Base-by-base conservation (phyloP, 2,113 vertebrate species). In the Vidua chalybeata region DNA sequence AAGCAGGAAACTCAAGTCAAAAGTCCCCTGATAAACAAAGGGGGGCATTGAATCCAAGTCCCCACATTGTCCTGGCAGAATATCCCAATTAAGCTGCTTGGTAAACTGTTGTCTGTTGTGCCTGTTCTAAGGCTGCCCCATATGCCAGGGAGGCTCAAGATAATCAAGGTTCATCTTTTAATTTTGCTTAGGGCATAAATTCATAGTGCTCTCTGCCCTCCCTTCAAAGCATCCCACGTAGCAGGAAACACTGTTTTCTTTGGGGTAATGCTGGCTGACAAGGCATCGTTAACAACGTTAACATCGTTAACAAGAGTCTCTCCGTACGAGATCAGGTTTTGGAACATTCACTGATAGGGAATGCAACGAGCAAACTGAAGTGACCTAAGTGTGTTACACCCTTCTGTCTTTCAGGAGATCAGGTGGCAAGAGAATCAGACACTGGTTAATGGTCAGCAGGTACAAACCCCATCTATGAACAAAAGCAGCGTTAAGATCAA, bases 131-230 rank as follows among this genome's bases (percentile, higher is more conserved):
- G 7, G 1, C 67, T 89, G 66, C 54, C 45, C 18, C 15, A 24
- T 45, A 52, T 76, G 87, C 92, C 90, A 93, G 27, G n/a, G 49
- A 93, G 93, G 66, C 62, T 94, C 87, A 91, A 93, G 81, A 72
- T 72, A 93, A 89, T 39, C 66, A 94, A 95, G 62, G 74, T 84
- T 81, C 87, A 95, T 75, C n/a, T 89, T 87, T 63, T 93, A 94
- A 89, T 91, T 96, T 93, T 79, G 86, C 88, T 92, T 27, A 62
- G 63, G 84, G 89, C 72, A 75, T 45, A 82, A 76, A 89, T 89
- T 77, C 74, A 10, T 78, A 51, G 20, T 52, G 62, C 39, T 88
- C 39, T 69, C 54, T 91, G 27, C 27, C 63, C 84, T 69, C 20
- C 35, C 59, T 94, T 39, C 63, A 46, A 76, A 89, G 63, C 14